A percentile compares a stretch with the other conserved stretches of the same genome.
These are phyloP conservation scores for Dasyprocta punctata DNA, from an alignment of 2,113 vertebrate genomes.

Conservation along the genomic window DNA sequence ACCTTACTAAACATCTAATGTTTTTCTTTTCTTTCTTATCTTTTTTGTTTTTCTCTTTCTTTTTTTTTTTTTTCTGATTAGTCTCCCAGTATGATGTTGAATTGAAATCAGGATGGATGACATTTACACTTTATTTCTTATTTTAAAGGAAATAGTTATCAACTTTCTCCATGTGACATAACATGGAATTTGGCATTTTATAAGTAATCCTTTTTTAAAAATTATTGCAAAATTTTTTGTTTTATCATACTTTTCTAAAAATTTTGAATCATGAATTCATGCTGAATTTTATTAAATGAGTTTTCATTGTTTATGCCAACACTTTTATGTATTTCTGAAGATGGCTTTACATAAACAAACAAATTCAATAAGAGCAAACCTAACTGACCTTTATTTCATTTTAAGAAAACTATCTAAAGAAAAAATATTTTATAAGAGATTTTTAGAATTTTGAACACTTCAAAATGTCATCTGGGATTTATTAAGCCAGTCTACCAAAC, in stretches of 20 bases:
- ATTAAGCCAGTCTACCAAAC: background rate
- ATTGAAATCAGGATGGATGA: background rate
- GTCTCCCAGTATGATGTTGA: background rate
- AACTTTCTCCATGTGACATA: background rate
- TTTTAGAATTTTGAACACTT: background rate
- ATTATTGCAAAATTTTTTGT: background rate
- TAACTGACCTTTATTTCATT: background rate
- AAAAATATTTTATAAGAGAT: background rate
- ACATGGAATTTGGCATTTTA: background rate
- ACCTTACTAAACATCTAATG: background rate
- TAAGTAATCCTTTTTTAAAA: background rate
- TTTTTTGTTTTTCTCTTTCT: too few relatives aligned
- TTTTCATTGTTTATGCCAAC: background rate
- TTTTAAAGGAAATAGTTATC: background rate
- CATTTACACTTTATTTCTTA: background rate
- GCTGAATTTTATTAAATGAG: background rate
- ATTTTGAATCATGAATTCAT: background rate
- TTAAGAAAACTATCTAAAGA: background rate
- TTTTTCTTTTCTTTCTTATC: too few relatives aligned
- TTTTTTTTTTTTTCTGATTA: background rate
- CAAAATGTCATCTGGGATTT: background rate
- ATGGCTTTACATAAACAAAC: background rate
- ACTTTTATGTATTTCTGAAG: background rate
- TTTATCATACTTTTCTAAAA: background rate
- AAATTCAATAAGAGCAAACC: background rate